Base-by-base conservation (phyloP, 2,888 invertebrate genomes). In the Dermolepida albohirtum region DNA sequence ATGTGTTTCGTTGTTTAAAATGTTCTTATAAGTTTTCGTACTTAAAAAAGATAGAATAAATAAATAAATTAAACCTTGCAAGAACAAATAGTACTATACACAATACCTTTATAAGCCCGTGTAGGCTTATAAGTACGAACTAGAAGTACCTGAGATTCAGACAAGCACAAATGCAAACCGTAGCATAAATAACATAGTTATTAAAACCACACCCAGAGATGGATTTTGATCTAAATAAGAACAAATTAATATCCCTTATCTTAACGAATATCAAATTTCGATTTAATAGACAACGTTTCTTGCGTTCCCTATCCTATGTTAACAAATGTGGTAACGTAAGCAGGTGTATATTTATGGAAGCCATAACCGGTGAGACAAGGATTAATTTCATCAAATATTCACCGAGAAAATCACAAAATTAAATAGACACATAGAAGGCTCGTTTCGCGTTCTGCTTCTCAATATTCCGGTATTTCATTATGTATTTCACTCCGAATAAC, bases 191-290 rank as follows among this genome's bases (percentile, higher is more conserved):
- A 54, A 54, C 39, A 40, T 54, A 54, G 39, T 54, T 54, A 54
- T 40, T 16, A 54, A 39, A 17, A 39, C 54, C 54, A 54, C 54
- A 40, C 54, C 54, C 54, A 54, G 6, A 39, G 39, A 54, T 29
- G 40, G 54, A 54, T 40, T 54, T 54, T 40, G 40, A 54, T 54
- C 54, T 54, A 54, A 54, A 54, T 54, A 54, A 54, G 39, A 54
- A 54, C 54, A 54, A 54, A 54, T 54, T 54, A 54, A 54, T 54
- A 54, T 54, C 54, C 16, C 54, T 54, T 54, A 54, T 54, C 54
- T 54, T 54, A 54, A 54, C 54, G 54, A 54, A 54, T 54, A 54
- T 54, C 54, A 54, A 41, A 54, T 54, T 54, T 54, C 39, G 39
- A 40, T 54, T 54, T 54, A 54, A 40, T 11, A 39, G 40, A 34